Conservation (phyloP, 2,113 vertebrate genomes). For the Lontra canadensis region DNA sequence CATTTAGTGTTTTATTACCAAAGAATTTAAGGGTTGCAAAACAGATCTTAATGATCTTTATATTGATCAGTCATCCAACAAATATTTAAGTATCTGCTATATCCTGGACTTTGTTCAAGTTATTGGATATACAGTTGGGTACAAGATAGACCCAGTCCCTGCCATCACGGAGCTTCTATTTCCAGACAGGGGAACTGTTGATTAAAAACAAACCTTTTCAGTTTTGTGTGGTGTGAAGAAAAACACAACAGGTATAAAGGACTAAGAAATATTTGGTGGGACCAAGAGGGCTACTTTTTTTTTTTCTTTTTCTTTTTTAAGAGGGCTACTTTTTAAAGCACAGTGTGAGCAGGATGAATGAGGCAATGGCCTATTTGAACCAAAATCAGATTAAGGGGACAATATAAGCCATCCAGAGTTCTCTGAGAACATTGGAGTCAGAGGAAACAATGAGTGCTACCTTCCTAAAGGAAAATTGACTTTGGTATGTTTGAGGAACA, state of each 20-base stretch:
- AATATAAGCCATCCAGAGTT: not conserved
- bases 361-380: not conserved
- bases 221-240: not conserved
- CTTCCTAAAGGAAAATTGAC: not conserved
- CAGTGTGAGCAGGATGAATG: not conserved
- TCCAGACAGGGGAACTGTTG: not conserved
- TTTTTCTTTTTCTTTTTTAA: too few relatives aligned
- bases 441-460: not conserved
- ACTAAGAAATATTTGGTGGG: not conserved
- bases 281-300: not conserved
- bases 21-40: not conserved
- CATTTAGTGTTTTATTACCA: not conserved
- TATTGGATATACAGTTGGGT: too few relatives aligned
- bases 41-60: not conserved
- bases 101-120: not conserved
- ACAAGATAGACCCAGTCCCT: not conserved
- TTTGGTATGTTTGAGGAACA: not conserved
- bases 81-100: not conserved
- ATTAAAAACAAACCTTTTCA: not conserved
- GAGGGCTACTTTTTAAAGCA: not conserved
- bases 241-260: not conserved
- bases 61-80: not conserved
- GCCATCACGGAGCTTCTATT: not conserved
- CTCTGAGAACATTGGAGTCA: not conserved
- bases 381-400: not conserved